Percentiles rank a stretch among this genome's conserved stretches.
Evolutionary conservation across 2,888 invertebrate genomes (phyloP).

Genomic region (Pristionchus japonicus): DNA sequence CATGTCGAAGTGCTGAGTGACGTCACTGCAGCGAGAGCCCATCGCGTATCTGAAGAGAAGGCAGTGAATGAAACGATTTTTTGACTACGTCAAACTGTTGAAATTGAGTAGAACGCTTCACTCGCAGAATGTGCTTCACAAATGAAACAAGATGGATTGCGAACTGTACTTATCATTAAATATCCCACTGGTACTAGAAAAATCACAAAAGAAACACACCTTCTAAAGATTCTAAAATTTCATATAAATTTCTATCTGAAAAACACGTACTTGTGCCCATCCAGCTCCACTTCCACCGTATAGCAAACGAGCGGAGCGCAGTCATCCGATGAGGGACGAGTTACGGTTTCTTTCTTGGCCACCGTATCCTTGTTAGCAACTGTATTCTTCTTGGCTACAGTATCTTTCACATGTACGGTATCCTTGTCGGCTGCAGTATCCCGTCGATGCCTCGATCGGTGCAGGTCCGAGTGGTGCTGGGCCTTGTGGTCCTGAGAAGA

Average conservation of each 20-base stretch:
- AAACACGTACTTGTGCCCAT: conserved; percentile 5
- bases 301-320: conserved; percentile 27
- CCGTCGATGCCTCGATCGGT: neutral
- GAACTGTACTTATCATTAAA: too few species aligned
- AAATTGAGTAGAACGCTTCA: too few species aligned
- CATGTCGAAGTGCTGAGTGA: conserved; percentile 49
- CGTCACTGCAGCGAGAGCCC: conserved; percentile 31
- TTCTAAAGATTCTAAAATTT: too few species aligned
- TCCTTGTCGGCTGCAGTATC: neutral
- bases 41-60: conserved; percentile 28
- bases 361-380: neutral
- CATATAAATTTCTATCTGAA: neutral
- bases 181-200: too few species aligned
- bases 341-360: neutral
- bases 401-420: neutral
- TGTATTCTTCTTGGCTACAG: neutral
- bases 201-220: too few species aligned
- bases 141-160: too few species aligned
- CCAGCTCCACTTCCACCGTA: conserved; percentile 36
- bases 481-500: neutral
- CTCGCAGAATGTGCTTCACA: neutral
- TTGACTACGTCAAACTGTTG: too few species aligned
- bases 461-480: neutral
- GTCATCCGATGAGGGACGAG: neutral
- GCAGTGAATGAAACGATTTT: neutral